Conservation (phyloP, 2,888 invertebrate species). For the Apamea crenata region DNA sequence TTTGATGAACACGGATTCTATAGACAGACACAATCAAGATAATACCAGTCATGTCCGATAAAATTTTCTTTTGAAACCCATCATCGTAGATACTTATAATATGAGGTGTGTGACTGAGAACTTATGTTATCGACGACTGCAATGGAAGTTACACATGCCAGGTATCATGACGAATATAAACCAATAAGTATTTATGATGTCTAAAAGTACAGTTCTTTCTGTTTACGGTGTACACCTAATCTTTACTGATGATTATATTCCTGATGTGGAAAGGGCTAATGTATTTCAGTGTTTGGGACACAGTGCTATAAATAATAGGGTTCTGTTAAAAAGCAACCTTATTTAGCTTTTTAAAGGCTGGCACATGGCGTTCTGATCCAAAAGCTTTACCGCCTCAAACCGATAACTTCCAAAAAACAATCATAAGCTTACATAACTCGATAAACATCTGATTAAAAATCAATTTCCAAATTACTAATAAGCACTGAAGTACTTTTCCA, state of each 20-base stretch:
- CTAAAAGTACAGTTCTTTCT: neutral
- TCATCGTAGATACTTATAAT: constrained; percentile 16
- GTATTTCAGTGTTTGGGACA: constrained; percentile 11
- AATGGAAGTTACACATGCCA: constrained; percentile 32
- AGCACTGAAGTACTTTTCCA: constrained; percentile 24
- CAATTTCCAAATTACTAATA: constrained; percentile 33
- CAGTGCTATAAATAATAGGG: constrained; percentile 28
- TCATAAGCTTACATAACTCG: constrained; percentile 14
- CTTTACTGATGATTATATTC: neutral
- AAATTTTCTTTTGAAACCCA: constrained; percentile 31
- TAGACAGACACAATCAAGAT: constrained; percentile 55
- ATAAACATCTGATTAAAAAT: constrained; percentile 27
- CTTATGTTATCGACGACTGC: constrained; percentile 36
- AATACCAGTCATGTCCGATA: constrained; percentile 42
- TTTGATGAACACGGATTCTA: constrained; percentile 61
- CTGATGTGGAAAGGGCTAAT: constrained; percentile 19
- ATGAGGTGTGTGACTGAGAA: constrained; percentile 40
- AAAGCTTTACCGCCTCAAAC: constrained; percentile 17
- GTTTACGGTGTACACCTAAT: neutral
- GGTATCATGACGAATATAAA: constrained; percentile 25
- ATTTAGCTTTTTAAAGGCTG: neutral
- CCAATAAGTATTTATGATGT: neutral
- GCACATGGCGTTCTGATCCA: neutral
- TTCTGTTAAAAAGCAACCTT: constrained; percentile 6
- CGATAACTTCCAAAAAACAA: constrained; percentile 28